Base-by-base conservation (phyloP, 2,888 invertebrate genomes). In the Ceriagrion tenellum region DNA sequence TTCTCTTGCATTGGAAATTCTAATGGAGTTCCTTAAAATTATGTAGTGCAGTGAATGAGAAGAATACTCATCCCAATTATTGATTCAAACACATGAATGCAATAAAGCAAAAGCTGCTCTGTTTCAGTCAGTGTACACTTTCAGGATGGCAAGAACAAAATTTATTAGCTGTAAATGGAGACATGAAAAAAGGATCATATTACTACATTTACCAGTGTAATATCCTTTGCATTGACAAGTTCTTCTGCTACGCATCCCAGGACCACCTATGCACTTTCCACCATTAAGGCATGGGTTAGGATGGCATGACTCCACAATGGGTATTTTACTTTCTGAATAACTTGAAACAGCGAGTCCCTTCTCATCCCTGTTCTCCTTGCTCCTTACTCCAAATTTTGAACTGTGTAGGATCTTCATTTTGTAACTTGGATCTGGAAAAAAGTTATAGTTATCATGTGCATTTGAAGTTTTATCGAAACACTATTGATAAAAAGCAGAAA, bases 231-330 rank as follows among this genome's bases (percentile, higher is more conserved):
- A 98, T 96, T 98, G 98, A 96, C 98, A 98, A 95, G 97, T 97
- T 96, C 97, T 98, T 47, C 74, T 63, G 23, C 95, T 47, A 35
- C 30, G 55, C 89, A 89, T 55, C 95, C 97, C 97, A 13, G 95
- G 96, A 55, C 97, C 97, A 3, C 97, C 96, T 16, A 98, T 97
- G 96, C 98, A 98, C 96, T 97, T 97, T 0, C 98, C 98, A 23
- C 97, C 98, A 96, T 98, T 98, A 95, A 97, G 97, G 96, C 98
- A 98, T 0, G 98, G 98, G 97, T 98, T 98, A 0, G 98, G 98
- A 95, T 97, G 97, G 96, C 98, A 98, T 0, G 98, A 97, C 96
- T 98, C 98, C 90, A 98, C 97, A 95, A 96, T 97, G 55, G 47
- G 47, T n/a, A 55, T 69, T 69, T 69, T 93, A 40, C 81, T 95